These are phyloP conservation scores for Silurus aristotelis DNA, from an alignment of 2,797 vertebrate genomes.

Conservation along the genomic window DNA sequence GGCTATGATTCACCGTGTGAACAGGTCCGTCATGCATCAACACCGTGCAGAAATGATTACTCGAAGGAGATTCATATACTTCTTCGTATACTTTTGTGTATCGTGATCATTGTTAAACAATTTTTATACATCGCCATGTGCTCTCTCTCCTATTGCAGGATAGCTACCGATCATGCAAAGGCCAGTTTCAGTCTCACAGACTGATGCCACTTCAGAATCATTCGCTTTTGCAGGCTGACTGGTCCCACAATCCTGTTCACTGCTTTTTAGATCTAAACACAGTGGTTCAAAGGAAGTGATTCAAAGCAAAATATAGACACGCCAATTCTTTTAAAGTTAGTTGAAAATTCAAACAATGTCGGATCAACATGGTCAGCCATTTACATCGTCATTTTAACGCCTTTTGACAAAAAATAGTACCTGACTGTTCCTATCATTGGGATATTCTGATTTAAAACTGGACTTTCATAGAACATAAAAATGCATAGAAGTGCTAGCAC, in stretches of 20 bases:
- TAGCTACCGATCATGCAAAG: not conserved
- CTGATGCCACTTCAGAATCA: not conserved
- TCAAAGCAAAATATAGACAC: not conserved
- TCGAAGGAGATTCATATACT: not conserved
- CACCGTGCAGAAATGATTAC: not conserved
- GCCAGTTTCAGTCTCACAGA: not conserved
- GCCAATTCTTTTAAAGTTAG: not conserved
- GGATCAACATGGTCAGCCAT: not conserved
- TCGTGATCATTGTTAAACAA: too few species aligned
- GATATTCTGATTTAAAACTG: not conserved
- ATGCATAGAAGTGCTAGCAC: not conserved
- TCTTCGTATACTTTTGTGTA: not conserved
- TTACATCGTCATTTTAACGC: not conserved
- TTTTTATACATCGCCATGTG: not conserved
- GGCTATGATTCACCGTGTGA: too few species aligned
- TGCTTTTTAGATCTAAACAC: not conserved
- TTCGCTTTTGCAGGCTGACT: not conserved
- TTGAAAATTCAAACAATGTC: not conserved
- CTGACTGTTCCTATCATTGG: not conserved
- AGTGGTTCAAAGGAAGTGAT: not conserved
- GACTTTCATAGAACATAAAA: too few species aligned
- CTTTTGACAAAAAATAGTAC: not conserved
- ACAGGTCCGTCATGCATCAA: not conserved
- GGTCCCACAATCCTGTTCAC: not conserved
- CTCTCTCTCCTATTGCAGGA: not conserved